Evolutionary conservation across 1,140 invertebrate species (phyloP).

Genomic region (Brachionus paranguensis): DNA sequence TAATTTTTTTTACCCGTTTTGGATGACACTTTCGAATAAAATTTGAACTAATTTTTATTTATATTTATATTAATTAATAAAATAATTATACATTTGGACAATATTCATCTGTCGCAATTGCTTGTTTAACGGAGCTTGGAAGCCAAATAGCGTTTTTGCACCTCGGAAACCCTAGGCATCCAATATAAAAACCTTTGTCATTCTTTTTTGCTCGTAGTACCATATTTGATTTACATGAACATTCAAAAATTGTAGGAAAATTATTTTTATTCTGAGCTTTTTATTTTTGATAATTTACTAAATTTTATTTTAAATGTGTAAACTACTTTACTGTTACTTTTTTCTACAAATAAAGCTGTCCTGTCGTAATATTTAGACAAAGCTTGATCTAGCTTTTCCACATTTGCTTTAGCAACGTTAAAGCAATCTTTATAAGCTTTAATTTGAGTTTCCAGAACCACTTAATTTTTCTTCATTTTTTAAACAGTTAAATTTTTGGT

Average conservation of each 20-base stretch:
- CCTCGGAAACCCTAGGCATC: slow-evolving; percentile 69
- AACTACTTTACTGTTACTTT: too few relatives aligned
- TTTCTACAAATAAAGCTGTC: slow-evolving; percentile 45
- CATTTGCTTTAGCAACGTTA: slow-evolving; percentile 57
- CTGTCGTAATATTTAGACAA: slow-evolving; percentile 60
- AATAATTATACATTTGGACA: slow-evolving; percentile 63
- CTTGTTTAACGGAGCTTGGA: slow-evolving; percentile 62
- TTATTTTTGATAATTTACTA: neutral
- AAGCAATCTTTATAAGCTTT: slow-evolving; percentile 72
- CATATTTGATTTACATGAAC: slow-evolving; percentile 70
- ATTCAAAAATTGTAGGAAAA: slow-evolving; percentile 62
- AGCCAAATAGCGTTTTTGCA: slow-evolving; percentile 78
- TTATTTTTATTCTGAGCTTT: neutral
- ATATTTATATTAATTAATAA: neutral
- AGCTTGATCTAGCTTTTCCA: slow-evolving; percentile 62
- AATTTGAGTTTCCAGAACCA: slow-evolving; percentile 74
- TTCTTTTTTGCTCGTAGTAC: slow-evolving; percentile 61
- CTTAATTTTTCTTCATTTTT: slow-evolving; percentile 45
- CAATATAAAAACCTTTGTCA: slow-evolving; percentile 65
- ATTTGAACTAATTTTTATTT: neutral
- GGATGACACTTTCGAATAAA: slow-evolving; percentile 62
- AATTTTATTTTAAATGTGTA: slow-evolving; percentile 40
- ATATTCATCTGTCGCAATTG: slow-evolving; percentile 62
- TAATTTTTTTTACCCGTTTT: slow-evolving; percentile 63
- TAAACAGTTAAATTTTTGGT: slow-evolving; percentile 40